Evolutionary conservation across 2,113 vertebrate species (phyloP).

Genomic region (Erythrocercus mccallii): DNA sequence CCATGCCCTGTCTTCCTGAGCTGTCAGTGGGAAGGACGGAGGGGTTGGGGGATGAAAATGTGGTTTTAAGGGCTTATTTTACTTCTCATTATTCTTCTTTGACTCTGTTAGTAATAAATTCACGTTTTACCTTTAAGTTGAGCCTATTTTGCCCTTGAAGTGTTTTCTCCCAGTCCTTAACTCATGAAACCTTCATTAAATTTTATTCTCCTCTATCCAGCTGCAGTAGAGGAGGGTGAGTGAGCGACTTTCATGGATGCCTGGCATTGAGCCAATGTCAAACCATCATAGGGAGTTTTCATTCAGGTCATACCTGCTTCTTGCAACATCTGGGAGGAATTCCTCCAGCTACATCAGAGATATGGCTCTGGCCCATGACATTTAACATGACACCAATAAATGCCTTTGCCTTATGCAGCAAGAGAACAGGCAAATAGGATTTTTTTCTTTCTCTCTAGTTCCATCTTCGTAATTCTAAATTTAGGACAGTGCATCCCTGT

Average conservation of each 20-base stretch:
- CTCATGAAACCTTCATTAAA: not conserved
- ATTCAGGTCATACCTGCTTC: not conserved
- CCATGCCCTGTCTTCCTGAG: not conserved
- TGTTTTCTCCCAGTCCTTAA: not conserved
- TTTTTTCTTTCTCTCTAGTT: not conserved
- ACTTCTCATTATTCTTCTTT: not conserved
- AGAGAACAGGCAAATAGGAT: not conserved
- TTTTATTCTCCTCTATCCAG: not conserved
- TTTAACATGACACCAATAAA: not conserved
- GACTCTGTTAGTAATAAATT: not conserved
- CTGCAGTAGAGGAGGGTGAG: not conserved
- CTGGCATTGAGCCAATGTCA: not conserved
- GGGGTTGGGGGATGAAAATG: not conserved
- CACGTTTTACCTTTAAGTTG: not conserved
- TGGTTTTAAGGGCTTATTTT: not conserved
- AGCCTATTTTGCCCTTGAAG: not conserved
- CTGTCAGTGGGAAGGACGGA: not conserved
- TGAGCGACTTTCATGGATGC: fast-evolving
- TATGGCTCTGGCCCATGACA: not conserved
- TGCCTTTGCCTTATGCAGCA: not conserved
- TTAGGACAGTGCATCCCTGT: not conserved
- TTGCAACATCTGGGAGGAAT: conserved; percentile 25
- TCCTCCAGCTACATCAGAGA: not conserved
- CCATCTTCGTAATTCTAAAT: not conserved
- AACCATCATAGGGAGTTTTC: not conserved